Base-by-base conservation (phyloP, 2,113 vertebrate genomes). In the Glaucomys volans region DNA sequence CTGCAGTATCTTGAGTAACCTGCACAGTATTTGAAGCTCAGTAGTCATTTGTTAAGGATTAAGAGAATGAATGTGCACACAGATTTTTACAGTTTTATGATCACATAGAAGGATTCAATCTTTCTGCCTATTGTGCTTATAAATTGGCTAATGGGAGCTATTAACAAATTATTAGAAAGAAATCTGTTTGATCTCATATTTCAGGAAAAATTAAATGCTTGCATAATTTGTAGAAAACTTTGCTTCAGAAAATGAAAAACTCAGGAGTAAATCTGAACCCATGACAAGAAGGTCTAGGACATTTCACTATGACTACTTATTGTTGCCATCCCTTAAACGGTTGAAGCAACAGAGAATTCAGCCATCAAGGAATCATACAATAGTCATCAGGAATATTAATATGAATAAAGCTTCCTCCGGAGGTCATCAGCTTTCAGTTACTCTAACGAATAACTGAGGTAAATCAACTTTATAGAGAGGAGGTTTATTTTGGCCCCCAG, bases 191-290 rank as follows among this genome's bases (percentile, higher is more conserved):
- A 89, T 59, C 71, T 14, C 40, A n/a, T 37, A 59, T 75, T 86
- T 94, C 37, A 75, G 32, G 35, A 67, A 16, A 83, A 83, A 92
- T 77, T 5, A 64, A 92, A 59, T 26, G 40, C 10, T 24, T 67
- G 2, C 79, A 8, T 54, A 32, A 4, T 69, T 93, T 79, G 30
- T 77, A 71, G 64, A 75, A 81, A 26, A 76, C 71, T 44, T 81
- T 42, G 5, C 18, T 42, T 79, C 66, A 77, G 79, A 87, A 96
- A 94, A n/a, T n/a, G 10, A 95, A 62, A 80, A 20, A 0, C 37
- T 91, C 44, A 5, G 52, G 87, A 57, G 52, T 84, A 79, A 94
- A 81, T 67, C 24, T 96, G 69, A 87, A 82, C 74, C 30, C 42
- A 13, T 64, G 79, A 54, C 24, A n/a, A 32, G 72, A 84, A 35